Base-by-base conservation (phyloP, 2,113 vertebrate genomes). In the Todiramphus saurophagus region DNA sequence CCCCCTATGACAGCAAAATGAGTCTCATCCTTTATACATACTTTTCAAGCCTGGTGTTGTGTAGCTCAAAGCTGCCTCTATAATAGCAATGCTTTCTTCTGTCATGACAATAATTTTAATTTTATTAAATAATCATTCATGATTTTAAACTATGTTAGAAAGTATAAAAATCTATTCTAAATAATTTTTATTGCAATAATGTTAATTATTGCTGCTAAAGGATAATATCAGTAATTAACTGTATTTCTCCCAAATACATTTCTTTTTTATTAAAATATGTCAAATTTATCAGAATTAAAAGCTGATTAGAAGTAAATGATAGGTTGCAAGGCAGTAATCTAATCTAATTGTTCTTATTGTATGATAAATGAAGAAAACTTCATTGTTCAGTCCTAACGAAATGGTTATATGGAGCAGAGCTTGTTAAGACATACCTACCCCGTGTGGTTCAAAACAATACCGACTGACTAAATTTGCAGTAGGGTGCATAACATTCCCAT, bases 201-300 rank as follows among this genome's bases (percentile, higher is more conserved):
- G 51, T 62, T 90, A 92, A 94, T 96, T 95, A 81, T 83, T 90
- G 46, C 46, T 0, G 1, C 85, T 82, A 82, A 59, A 76, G 85
- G 51, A 89, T 84, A 80, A 81, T 89, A 73, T 84, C 87, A 83
- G 27, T 95, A 81, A 93, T 92, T 81, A 96, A 95, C 70, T 78
- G 37, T 93, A 70, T 75, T 96, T 89, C 77, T 90, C 81, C 79
- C 44, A 93, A 89, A 79, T 73, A 55, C 31, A 28, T 72, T 83
- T 95, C 80, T 59, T 89, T 87, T 92, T 91, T 96, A 79, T 94
- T 92, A 95, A 94, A 81, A 87, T 83, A 97, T 82, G 58, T 94
- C 96, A 96, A 90, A 95, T 91, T 60, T 89, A 90, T 72, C 56
- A 91, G 75, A 95, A 96, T 93, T 96, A 95, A 96, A 90, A 93